phyloP scores from a whole-genome alignment of 2,797 vertebrate genomes.

The Rhabdomys pumilio region DNA sequence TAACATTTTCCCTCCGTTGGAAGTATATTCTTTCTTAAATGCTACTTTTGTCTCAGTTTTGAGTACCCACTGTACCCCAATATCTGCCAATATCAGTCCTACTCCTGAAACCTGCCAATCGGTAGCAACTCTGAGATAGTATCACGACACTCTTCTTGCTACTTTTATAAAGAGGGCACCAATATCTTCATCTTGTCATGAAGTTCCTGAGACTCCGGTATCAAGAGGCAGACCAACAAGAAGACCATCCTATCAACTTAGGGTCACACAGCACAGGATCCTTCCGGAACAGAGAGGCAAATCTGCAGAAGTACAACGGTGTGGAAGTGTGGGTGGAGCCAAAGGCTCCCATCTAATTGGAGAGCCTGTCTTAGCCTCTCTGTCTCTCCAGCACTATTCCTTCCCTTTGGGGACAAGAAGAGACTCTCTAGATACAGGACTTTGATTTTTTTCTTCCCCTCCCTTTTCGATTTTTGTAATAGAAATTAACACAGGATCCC shows the following conservation, averaged over 20 bases:
- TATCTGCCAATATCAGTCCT: not conserved
- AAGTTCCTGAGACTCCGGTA: not conserved
- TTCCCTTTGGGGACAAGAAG: not conserved
- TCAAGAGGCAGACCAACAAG: not conserved
- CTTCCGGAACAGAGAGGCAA: not conserved
- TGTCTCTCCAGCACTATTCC: not conserved
- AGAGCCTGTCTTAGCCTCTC: not conserved
- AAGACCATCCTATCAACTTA: not conserved
- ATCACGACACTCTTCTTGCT: fast-evolving
- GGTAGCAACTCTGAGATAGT: not conserved
- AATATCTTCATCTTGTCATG: not conserved
- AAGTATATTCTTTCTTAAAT: not conserved
- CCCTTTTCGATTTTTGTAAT: not conserved
- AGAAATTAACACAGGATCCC: not conserved
- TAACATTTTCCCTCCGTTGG: not conserved
- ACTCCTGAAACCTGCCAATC: not conserved
- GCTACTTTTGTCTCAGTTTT: not conserved
- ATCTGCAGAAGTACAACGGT: not conserved
- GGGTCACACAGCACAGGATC: not conserved
- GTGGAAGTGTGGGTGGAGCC: not conserved
- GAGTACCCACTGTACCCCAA: not conserved
- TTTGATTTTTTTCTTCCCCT: not conserved
- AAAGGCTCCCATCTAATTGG: not conserved
- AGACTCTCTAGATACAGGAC: not conserved
- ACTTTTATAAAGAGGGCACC: not conserved